Evolutionary conservation across 30 jellyfish, hydroid and myxozoan species (phyloP).

Genomic region (Aurelia sp.): DNA sequence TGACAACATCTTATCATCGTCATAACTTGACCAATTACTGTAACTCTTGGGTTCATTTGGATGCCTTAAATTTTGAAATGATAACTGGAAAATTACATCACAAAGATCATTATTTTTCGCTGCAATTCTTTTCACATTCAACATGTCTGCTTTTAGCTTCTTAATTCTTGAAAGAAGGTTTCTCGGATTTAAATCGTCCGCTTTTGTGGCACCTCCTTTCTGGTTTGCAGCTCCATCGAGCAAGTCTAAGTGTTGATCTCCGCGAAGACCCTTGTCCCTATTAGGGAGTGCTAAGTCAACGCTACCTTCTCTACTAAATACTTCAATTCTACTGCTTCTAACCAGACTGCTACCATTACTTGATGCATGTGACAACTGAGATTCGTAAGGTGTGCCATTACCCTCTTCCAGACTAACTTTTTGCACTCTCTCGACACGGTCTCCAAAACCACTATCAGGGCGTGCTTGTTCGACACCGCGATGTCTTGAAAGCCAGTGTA

Average conservation of each 20-base stretch:
- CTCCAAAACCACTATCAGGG: not conserved
- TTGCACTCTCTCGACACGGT: not conserved
- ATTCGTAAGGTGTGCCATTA: not conserved
- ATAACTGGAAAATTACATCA: slow-evolving; percentile 54
- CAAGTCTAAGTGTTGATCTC: too few species aligned
- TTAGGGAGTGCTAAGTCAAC: too few species aligned
- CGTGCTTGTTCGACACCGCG: slow-evolving; percentile 7
- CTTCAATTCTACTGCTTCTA: slow-evolving; percentile 5
- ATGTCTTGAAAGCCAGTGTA: slow-evolving; percentile 79
- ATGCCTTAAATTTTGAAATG: slow-evolving; percentile 61
- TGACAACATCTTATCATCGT: not conserved
- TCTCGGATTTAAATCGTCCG: not conserved
- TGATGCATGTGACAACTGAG: not conserved
- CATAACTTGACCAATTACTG: slow-evolving; percentile 55
- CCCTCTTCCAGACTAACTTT: slow-evolving; percentile 64
- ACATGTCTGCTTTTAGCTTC: slow-evolving; percentile 3
- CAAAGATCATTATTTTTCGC: slow-evolving; percentile 27
- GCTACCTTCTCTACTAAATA: slow-evolving; percentile 8
- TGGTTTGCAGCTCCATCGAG: too few species aligned
- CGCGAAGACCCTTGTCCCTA: too few species aligned
- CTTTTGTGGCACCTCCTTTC: not conserved
- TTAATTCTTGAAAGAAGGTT: slow-evolving; percentile 1
- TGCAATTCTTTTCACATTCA: slow-evolving; percentile 8
- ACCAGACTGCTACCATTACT: not conserved
- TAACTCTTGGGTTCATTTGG: slow-evolving; percentile 63